These are phyloP conservation scores for Sphaerolaimus hirsutus DNA, from an alignment of 2,888 invertebrate genomes.

Conservation along the genomic window DNA sequence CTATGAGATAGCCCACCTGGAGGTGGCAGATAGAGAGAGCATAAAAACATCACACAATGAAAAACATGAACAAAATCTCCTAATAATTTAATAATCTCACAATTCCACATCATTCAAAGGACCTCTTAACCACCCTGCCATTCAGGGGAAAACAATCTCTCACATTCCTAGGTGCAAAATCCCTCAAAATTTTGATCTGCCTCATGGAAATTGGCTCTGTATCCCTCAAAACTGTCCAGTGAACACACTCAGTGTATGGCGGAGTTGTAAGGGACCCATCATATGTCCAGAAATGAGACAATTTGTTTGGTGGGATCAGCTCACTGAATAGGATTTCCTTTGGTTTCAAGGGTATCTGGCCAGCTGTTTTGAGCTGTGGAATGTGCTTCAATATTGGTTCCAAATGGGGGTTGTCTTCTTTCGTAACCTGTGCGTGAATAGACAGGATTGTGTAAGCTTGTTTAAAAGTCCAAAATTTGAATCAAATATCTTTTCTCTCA, in stretches of 20 bases:
- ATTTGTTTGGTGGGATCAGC: background rate
- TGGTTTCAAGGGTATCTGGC: background rate
- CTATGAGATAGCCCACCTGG: no score
- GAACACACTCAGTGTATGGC: constrained; percentile 25
- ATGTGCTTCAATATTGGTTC: background rate
- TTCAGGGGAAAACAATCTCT: no score
- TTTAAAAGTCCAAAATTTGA: background rate
- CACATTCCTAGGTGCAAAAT: background rate
- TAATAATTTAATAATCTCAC: no score
- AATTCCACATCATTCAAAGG: no score
- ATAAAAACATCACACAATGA: no score
- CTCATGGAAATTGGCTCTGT: constrained; percentile 21
- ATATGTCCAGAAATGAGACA: constrained; percentile 24
- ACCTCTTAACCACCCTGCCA: no score
- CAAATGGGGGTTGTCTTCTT: background rate
- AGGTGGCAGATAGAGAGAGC: no score
- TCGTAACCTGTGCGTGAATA: background rate
- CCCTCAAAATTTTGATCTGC: constrained; percentile 10
- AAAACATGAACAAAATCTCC: no score
- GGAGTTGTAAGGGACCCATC: constrained; percentile 27
- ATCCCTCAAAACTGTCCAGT: constrained; percentile 25
- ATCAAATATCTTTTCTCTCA: constrained; percentile 1
- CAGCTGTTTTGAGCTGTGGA: background rate
- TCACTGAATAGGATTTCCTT: background rate
- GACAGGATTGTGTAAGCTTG: no score